phyloP scores from a whole-genome alignment of 2,113 vertebrate genomes.

The Saguinus imperator region DNA sequence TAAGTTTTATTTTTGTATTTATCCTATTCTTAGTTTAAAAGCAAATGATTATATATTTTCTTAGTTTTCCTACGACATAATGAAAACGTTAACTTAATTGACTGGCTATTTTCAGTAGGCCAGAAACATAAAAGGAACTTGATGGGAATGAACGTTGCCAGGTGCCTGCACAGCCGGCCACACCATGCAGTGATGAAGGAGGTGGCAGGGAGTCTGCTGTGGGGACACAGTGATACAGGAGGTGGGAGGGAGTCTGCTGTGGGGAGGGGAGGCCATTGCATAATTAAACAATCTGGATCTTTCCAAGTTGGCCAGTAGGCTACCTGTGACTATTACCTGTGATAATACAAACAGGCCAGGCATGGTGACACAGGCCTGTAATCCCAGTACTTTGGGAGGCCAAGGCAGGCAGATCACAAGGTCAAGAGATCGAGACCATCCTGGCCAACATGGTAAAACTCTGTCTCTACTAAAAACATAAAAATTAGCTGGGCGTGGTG shows the following conservation, averaged over 20 bases:
- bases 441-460: too few relatives aligned
- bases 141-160: rapidly evolving
- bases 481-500: too few relatives aligned
- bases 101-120: not conserved
- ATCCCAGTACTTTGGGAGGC: too few relatives aligned
- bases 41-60: not conserved
- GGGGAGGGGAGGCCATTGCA: too few relatives aligned
- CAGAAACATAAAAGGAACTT: not conserved
- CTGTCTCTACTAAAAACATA: too few relatives aligned
- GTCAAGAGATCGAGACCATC: too few relatives aligned
- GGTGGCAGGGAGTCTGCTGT: not conserved
- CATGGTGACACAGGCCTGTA: too few relatives aligned
- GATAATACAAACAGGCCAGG: not conserved
- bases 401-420: too few relatives aligned
- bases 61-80: not conserved
- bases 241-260: not conserved
- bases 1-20: not conserved
- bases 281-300: not conserved
- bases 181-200: not conserved
- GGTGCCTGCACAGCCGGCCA: not conserved
- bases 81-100: not conserved
- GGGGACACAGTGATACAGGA: not conserved
- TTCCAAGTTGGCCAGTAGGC: not conserved
- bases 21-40: not conserved
- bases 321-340: not conserved